Percentiles rank a stretch among this genome's conserved stretches.
These are phyloP conservation scores for Anoplius nigerrimus DNA, from an alignment of 2,888 invertebrate species.

Conservation along the genomic window DNA sequence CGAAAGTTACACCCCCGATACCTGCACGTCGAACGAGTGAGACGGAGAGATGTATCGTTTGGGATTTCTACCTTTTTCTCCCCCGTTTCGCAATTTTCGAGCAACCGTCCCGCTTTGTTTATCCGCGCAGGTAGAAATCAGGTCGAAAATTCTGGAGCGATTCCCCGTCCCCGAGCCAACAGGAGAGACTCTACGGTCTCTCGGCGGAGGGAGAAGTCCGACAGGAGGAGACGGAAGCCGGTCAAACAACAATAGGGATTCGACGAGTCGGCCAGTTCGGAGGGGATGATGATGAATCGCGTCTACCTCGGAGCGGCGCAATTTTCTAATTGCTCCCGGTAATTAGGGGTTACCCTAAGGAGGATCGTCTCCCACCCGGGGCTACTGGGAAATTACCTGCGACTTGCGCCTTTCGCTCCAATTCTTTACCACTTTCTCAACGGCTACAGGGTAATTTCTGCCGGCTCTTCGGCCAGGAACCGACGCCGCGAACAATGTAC, in stretches of 20 bases:
- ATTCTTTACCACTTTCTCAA: conserved; percentile 40
- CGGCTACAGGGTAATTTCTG: too few species aligned
- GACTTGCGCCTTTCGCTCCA: conserved; percentile 35
- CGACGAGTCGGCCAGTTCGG: conserved; percentile 40
- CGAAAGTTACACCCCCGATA: conserved; percentile 60
- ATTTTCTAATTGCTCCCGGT: conserved; percentile 62
- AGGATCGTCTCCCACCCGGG: conserved; percentile 45
- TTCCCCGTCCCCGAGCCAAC: not conserved
- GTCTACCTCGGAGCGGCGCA: conserved; percentile 34
- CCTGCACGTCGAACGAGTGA: conserved; percentile 9
- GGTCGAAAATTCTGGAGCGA: conserved; percentile 53
- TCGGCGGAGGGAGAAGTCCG: conserved; percentile 24
- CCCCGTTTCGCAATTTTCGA: conserved; percentile 53
- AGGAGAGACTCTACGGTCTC: not conserved
- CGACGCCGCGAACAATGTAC: too few species aligned
- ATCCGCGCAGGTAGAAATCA: conserved; percentile 50
- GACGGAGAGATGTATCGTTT: conserved; percentile 11
- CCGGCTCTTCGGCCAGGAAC: too few species aligned
- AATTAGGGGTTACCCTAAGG: conserved; percentile 51
- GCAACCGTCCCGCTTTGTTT: conserved; percentile 28
- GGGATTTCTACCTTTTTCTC: conserved; percentile 11
- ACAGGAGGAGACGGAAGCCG: not conserved
- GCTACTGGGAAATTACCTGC: conserved; percentile 46
- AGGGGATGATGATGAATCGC: conserved; percentile 45
- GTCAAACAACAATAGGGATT: conserved; percentile 35